A percentile compares a stretch with the other conserved stretches of the same genome.
These are phyloP conservation scores for Smithornis capensis DNA, from an alignment of 2,113 vertebrate species.

Conservation along the genomic window DNA sequence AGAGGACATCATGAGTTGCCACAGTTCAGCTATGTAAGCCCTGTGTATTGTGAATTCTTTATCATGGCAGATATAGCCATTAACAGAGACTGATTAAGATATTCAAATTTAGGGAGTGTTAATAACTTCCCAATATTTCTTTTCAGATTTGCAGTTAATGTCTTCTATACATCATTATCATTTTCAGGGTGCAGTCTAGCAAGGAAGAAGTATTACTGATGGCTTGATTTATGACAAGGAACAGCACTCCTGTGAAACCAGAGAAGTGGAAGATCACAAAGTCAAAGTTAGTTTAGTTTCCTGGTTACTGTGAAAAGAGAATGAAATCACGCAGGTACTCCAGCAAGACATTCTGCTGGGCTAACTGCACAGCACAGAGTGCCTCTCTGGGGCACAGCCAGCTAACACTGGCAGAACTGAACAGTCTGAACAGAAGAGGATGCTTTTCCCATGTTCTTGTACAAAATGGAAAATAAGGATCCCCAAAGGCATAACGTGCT, in stretches of 20 bases:
- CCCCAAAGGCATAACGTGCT: not conserved
- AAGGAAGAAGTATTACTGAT: not conserved
- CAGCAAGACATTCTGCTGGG: not conserved
- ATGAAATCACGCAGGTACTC: not conserved
- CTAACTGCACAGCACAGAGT: accelerated
- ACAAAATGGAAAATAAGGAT: not conserved
- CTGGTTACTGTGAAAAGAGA: not conserved
- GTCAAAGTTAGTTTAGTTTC: not conserved
- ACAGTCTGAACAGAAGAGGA: not conserved
- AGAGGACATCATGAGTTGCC: not conserved
- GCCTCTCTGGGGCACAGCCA: not conserved
- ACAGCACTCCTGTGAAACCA: not conserved
- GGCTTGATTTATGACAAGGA: not conserved
- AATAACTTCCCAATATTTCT: not conserved
- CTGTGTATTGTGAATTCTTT: not conserved
- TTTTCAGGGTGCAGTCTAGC: not conserved
- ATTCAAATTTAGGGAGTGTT: not conserved
- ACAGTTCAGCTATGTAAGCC: not conserved
- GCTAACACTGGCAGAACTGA: not conserved
- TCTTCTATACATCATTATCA: not conserved
- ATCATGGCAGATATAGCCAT: not conserved
- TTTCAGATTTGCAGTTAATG: not conserved
- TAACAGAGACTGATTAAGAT: not conserved
- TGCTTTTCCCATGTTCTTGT: not conserved
- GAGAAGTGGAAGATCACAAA: not conserved